Conservation (phyloP, 2,113 vertebrate species). For the Mesitornis unicolor region DNA sequence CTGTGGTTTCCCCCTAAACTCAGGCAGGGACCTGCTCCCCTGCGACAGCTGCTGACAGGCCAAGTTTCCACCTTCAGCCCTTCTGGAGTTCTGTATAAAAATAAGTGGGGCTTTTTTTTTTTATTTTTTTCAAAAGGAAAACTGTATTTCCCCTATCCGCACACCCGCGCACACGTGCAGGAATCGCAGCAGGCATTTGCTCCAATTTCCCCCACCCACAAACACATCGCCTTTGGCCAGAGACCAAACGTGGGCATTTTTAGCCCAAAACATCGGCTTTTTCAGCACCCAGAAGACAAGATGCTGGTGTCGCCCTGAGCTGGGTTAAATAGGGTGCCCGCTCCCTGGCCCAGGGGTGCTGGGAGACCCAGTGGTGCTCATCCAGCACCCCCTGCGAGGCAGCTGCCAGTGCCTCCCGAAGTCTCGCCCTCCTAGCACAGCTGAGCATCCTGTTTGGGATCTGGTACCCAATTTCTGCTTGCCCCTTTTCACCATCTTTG, state of each 20-base stretch:
- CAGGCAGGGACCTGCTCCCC: slow-evolving; percentile 49
- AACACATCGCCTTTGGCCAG: slow-evolving; percentile 37
- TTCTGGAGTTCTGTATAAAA: slow-evolving; percentile 58
- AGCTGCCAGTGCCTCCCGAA: background rate
- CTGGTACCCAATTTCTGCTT: background rate
- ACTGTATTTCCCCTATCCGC: slow-evolving; percentile 42
- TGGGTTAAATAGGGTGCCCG: fast-evolving
- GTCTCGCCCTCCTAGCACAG: background rate
- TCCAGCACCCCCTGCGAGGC: background rate
- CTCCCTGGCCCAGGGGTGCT: background rate
- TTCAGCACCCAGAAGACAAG: background rate
- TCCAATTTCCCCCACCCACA: slow-evolving; percentile 63
- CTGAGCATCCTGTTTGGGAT: background rate
- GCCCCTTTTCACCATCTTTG: background rate
- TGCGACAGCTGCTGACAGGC: slow-evolving; percentile 62
- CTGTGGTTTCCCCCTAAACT: slow-evolving; percentile 67
- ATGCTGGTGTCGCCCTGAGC: background rate
- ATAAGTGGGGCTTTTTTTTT: slow-evolving; percentile 31
- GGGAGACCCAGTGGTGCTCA: background rate
- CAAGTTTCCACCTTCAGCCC: slow-evolving; percentile 61
- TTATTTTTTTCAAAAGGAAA: slow-evolving; percentile 35
- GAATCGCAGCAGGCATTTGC: slow-evolving; percentile 48
- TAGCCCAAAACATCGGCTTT: background rate
- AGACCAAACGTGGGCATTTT: slow-evolving; percentile 41
- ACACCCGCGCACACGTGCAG: background rate